These are phyloP conservation scores for Synaphobranchus kaupii DNA, from an alignment of 2,797 vertebrate genomes.

Conservation along the genomic window DNA sequence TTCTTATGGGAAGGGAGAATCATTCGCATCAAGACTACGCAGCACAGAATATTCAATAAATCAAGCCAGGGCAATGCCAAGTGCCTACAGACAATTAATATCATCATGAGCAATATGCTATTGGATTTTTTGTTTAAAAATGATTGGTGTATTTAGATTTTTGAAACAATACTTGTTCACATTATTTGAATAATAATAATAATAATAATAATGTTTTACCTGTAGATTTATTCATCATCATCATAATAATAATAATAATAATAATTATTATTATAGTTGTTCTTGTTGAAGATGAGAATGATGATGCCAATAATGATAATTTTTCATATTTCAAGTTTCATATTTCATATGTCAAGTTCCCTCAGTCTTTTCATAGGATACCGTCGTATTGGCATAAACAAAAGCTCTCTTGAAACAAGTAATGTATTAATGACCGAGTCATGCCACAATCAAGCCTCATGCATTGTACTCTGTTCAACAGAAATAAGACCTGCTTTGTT, in stretches of 20 bases:
- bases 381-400: not conserved
- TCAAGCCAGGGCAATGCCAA: not conserved
- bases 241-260: not conserved
- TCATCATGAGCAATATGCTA: not conserved
- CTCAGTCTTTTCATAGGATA: not conserved
- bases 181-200: not conserved
- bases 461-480: not conserved
- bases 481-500: not conserved
- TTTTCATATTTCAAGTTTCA: not conserved
- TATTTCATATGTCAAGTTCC: not conserved
- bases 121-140: not conserved
- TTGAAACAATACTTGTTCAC: not conserved
- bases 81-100: not conserved
- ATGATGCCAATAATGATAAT: not conserved
- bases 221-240: not conserved
- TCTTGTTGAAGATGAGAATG: not conserved
- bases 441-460: not conserved
- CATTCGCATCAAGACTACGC: slow-evolving; percentile 18
- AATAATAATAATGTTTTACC: not conserved
- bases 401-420: not conserved
- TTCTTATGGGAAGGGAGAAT: slow-evolving; percentile 6
- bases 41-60: slow-evolving; percentile 20
- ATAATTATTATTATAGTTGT: too few relatives aligned
- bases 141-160: too few relatives aligned
- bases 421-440: not conserved